These are phyloP conservation scores for Caenorhabditis doughertyi DNA, from an alignment of 2,888 invertebrate species.

Conservation along the genomic window DNA sequence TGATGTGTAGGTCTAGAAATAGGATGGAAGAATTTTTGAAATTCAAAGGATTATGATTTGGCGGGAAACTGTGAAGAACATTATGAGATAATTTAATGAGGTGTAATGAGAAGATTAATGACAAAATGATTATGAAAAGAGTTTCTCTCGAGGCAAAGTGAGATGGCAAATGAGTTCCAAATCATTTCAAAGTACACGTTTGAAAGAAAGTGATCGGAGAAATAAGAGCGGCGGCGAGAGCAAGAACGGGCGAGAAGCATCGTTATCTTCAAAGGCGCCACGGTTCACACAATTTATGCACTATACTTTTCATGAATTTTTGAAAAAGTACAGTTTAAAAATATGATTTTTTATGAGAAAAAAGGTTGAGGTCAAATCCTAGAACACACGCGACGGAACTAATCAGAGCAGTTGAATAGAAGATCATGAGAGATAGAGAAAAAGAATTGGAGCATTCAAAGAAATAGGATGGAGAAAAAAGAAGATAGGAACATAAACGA, in stretches of 20 bases:
- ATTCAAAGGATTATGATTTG: constrained; percentile 9
- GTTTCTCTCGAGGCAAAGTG: constrained; percentile 8
- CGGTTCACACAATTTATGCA: constrained; percentile 3
- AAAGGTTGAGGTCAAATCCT: no score
- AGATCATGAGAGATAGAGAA: constrained; percentile 7
- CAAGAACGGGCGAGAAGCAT: constrained; percentile 39
- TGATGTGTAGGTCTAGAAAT: constrained; percentile 6
- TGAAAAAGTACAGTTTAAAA: constrained; percentile 2
- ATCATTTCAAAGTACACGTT: constrained; percentile 33
- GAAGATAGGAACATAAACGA: constrained; percentile 14
- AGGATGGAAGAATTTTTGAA: constrained; percentile 3
- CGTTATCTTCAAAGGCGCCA: constrained; percentile 18
- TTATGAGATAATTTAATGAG: background rate
- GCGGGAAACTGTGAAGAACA: background rate
- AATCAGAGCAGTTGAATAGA: background rate
- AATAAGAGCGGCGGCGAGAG: background rate
- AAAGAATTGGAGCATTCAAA: background rate
- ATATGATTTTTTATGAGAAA: background rate
- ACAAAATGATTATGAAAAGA: background rate
- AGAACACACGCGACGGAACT: no score
- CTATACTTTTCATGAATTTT: background rate
- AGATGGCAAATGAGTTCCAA: constrained; percentile 19
- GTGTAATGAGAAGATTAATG: background rate
- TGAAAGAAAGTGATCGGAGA: background rate
- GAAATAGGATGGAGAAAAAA: background rate